Conservation (phyloP, 2,888 invertebrate species). For the Rhodophaea formosa region DNA sequence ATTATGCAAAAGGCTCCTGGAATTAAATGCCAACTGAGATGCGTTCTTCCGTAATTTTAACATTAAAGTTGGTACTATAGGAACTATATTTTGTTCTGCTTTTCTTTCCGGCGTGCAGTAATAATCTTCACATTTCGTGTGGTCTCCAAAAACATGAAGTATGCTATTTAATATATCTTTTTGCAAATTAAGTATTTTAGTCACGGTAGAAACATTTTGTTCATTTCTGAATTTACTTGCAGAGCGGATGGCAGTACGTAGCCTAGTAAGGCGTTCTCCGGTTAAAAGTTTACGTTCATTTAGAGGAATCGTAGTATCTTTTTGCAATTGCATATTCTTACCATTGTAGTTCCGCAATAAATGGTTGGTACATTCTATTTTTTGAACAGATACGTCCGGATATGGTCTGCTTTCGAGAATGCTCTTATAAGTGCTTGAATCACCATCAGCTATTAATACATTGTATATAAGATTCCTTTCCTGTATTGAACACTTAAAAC, state of each 20-base stretch:
- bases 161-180: neutral
- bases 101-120: neutral
- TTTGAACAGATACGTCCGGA: slow-evolving; percentile 20
- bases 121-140: neutral
- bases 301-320: slow-evolving; percentile 23
- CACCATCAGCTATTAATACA: no score
- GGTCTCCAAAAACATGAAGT: neutral
- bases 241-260: neutral
- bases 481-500: slow-evolving; percentile 1
- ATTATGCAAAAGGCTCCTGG: neutral
- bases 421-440: no score
- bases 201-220: neutral
- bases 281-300: slow-evolving; percentile 25
- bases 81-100: neutral
- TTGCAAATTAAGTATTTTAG: neutral
- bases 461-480: no score
- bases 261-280: slow-evolving; percentile 15
- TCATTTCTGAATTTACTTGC: neutral
- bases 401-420: slow-evolving; percentile 27
- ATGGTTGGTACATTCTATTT: slow-evolving; percentile 27
- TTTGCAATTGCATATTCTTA: slow-evolving; percentile 21
- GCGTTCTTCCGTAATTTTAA: neutral
- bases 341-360: slow-evolving; percentile 24
- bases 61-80: neutral
- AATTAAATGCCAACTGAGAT: neutral